These are phyloP conservation scores for Aix galericulata DNA, from an alignment of 2,113 vertebrate genomes.

Conservation along the genomic window DNA sequence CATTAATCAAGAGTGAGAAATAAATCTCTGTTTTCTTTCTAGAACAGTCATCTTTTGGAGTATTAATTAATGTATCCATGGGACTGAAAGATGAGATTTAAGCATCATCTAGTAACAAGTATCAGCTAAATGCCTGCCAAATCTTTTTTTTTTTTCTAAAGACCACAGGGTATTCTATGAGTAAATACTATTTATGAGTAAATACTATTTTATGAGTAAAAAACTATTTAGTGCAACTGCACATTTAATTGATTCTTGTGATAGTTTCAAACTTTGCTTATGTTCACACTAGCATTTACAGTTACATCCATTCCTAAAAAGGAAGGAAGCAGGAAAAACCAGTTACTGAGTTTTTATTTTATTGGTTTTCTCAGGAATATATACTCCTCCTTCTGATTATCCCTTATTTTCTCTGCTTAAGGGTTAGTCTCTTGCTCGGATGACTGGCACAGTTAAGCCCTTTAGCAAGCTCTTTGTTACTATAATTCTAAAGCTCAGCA, in stretches of 20 bases:
- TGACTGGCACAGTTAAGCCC: neutral
- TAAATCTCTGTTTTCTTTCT: neutral
- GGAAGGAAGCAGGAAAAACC: neutral
- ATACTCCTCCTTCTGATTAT: conserved; percentile 43
- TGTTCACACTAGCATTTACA: neutral
- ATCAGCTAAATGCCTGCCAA: conserved; percentile 31
- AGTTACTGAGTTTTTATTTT: neutral
- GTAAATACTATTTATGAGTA: conserved; percentile 30
- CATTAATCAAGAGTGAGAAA: neutral
- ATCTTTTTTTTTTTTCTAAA: conserved; percentile 1
- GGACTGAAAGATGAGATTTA: conserved; percentile 13
- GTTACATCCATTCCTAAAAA: neutral
- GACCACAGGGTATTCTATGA: conserved; percentile 18
- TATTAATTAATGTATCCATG: neutral
- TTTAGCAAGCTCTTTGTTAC: neutral
- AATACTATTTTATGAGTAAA: too few species aligned
- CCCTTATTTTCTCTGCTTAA: conserved; percentile 32
- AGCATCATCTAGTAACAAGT: neutral
- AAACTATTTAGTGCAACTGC: neutral
- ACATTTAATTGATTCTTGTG: conserved; percentile 35
- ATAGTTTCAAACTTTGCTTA: neutral
- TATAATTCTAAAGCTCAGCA: neutral
- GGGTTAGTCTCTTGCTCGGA: neutral
- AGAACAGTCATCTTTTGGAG: neutral
- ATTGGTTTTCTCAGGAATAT: neutral